Base-by-base conservation (phyloP, 1,140 invertebrate species). In the Leptoteleia sp. region DNA sequence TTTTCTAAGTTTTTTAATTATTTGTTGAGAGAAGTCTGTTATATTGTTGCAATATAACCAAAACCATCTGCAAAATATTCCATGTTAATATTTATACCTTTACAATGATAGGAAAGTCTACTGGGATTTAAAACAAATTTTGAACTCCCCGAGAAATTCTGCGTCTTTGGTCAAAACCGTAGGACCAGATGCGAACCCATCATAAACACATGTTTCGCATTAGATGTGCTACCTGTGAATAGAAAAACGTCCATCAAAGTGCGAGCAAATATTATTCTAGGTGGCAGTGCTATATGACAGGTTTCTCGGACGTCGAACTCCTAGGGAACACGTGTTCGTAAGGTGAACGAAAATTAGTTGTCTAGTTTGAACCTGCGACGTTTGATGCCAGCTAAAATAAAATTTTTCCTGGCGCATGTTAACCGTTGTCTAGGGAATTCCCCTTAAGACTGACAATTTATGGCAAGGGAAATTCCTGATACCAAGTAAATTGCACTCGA, bases 171-270 rank as follows among this genome's bases (percentile, higher is more conserved):
- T n/a, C n/a, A 25, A 25, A 6, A 25, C 3, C 22, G 22, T 7
- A 40, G 33, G 8, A 50, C 47, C 50, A 67, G 50, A 54, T 67
- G 64, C 9, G 29, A 35, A 5, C 8, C 55, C 22, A 11, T 47
- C n/a, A 29, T 9, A 31, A 15, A 48, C 64, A 68, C 43, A 57
- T 68, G 64, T 68, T 68, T 68, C 64, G 42, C 33, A 68, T 68
- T 68, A 68, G 25, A 48, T 12, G 31, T 38, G 64, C 50, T 68
- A 68, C 64, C 64, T 68, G 64, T 50, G 31, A 6, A 38, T 9
- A 29, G 31, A 37, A 48, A 68, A 67, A 52, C 11, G 47, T 40
- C 37, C 38, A 13, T 52, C 31, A 54, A 19, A 16, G 12, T 13
- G 38, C 13, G 35, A 55, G 8, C 12, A 11, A 12, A 4, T 47